A percentile compares a stretch with the other conserved stretches of the same genome.
These are phyloP conservation scores for Xylocopa sonorina DNA, from an alignment of 1,140 invertebrate genomes.

Conservation along the genomic window DNA sequence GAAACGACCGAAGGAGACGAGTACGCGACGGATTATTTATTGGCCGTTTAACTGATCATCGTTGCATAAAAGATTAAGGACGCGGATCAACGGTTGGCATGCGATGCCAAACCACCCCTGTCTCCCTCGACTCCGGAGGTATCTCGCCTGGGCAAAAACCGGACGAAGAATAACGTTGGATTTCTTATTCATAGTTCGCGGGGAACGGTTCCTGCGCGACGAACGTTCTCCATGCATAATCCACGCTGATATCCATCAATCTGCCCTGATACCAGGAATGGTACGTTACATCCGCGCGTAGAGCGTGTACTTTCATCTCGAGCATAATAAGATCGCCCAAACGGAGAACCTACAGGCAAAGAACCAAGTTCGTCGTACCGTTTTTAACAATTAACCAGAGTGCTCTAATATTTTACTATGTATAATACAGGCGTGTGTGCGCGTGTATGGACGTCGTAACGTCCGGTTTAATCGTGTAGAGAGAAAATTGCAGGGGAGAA, in stretches of 20 bases:
- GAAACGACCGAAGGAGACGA: neutral
- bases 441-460: too few species aligned
- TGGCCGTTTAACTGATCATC: neutral
- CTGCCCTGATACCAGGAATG: neutral
- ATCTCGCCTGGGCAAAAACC: conserved; percentile 5
- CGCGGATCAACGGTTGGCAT: neutral
- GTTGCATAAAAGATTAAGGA: conserved; percentile 14
- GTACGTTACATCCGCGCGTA: neutral
- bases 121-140: conserved; percentile 13
- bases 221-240: conserved; percentile 28
- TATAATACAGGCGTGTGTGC: too few species aligned
- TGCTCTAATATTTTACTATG: too few species aligned
- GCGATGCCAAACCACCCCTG: neutral
- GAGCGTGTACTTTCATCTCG: neutral
- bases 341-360: too few species aligned
- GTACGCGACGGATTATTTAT: conserved; percentile 12
- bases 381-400: too few species aligned
- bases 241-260: conserved; percentile 23
- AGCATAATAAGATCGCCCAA: too few species aligned
- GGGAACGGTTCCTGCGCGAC: conserved; percentile 7
- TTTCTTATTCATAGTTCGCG: conserved; percentile 33
- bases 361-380: too few species aligned
- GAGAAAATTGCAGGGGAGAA: neutral
- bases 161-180: conserved; percentile 5
- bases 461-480: too few species aligned